Conservation (phyloP, 2,888 invertebrate species). For the Disparrhopalites patrizii region DNA sequence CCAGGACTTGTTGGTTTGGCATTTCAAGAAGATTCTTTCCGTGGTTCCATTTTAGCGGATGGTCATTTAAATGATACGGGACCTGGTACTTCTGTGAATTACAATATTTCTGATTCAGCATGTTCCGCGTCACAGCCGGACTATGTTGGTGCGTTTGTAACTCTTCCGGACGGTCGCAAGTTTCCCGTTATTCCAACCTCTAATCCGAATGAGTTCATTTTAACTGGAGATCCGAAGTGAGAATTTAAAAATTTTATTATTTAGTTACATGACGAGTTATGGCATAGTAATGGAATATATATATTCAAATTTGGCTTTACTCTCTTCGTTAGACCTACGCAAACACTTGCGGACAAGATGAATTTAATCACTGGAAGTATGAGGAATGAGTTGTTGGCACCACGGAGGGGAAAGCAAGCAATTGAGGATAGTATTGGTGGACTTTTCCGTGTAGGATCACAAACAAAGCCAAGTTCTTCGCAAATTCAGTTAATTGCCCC, state of each 20-base stretch:
- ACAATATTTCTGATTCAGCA: not conserved
- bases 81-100: not conserved
- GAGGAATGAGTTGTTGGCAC: no score
- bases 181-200: not conserved
- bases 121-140: not conserved
- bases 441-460: no score
- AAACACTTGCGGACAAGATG: no score
- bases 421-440: no score
- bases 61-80: not conserved
- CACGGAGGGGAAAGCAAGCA: no score
- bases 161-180: constrained; percentile 6
- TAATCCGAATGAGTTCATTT: constrained; percentile 1
- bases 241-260: no score
- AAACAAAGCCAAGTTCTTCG: not conserved
- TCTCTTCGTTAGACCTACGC: no score
- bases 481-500: not conserved
- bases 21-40: not conserved
- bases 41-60: not conserved
- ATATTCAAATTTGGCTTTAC: no score
- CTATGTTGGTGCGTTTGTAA: constrained; percentile 2
- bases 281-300: no score
- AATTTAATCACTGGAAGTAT: no score
- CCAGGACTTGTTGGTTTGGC: constrained; percentile 8
- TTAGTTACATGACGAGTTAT: no score
- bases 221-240: not conserved